These are phyloP conservation scores for Bolborhynchus lineola DNA, from an alignment of 2,113 vertebrate genomes.

Conservation along the genomic window DNA sequence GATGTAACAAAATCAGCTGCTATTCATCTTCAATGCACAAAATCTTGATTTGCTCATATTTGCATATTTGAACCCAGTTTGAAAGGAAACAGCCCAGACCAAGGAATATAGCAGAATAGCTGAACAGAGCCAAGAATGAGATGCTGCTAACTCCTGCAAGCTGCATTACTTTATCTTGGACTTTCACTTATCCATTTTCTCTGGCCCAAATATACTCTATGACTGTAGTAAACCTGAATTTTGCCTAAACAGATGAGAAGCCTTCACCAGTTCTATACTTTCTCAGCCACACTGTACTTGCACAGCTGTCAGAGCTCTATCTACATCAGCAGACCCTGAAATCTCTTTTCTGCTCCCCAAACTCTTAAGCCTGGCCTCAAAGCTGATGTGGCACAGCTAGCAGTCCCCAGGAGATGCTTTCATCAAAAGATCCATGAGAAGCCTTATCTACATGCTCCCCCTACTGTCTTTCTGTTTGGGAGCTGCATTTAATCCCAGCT, in stretches of 20 bases:
- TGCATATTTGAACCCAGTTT: background rate
- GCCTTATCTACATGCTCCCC: rapidly evolving
- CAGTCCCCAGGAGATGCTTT: background rate
- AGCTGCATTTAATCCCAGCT: background rate
- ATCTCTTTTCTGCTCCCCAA: background rate
- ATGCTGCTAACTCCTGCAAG: background rate
- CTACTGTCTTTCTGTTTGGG: background rate
- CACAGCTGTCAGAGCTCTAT: background rate
- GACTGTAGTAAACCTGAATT: background rate
- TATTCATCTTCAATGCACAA: background rate
- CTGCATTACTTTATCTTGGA: background rate
- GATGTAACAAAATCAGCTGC: background rate
- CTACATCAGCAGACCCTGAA: background rate
- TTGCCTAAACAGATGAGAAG: background rate
- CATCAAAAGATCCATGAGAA: background rate
- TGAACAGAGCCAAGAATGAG: background rate
- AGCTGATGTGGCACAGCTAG: background rate
- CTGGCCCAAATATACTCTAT: background rate
- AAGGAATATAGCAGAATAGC: background rate
- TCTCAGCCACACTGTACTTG: background rate
- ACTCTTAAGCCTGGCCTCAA: background rate
- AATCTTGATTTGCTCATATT: background rate
- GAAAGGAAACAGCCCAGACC: background rate
- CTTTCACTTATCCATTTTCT: background rate
- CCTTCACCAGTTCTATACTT: background rate